phyloP scores from a whole-genome alignment of 1,140 invertebrate species.

The Hyposmocoma kahamanoa region DNA sequence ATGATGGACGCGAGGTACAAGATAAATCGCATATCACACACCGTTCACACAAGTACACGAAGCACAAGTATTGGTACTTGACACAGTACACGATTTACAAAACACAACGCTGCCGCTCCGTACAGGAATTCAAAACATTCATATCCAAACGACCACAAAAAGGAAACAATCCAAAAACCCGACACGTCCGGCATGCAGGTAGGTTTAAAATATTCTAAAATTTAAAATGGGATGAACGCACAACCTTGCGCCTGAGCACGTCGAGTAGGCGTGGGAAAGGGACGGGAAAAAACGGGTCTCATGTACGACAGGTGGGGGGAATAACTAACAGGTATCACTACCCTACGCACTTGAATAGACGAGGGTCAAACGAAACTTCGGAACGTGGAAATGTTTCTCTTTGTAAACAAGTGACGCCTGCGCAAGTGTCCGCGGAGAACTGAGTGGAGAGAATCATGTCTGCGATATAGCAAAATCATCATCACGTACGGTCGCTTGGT shows the following conservation, averaged over 20 bases:
- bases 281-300: constrained; percentile 26
- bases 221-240: constrained; percentile 21
- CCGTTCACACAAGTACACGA: constrained; percentile 20
- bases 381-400: no score
- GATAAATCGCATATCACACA: no score
- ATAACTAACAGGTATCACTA: constrained; percentile 22
- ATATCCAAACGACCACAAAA: constrained; percentile 9
- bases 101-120: constrained; percentile 12
- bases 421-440: no score
- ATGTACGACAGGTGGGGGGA: constrained; percentile 10
- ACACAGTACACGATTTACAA: constrained; percentile 14
- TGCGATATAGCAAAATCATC: no score
- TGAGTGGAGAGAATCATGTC: no score
- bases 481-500: no score
- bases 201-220: constrained; percentile 47
- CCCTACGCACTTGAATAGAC: constrained; percentile 12
- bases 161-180: constrained; percentile 6
- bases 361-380: no score
- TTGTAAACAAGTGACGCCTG: no score
- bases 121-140: constrained; percentile 25
- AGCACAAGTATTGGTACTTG: constrained; percentile 7
- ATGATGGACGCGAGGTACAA: constrained; percentile 27
- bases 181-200: constrained; percentile 32
- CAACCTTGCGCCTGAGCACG: constrained; percentile 16
- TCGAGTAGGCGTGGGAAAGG: constrained; percentile 31